Percentiles rank a stretch among this genome's conserved stretches.
These are phyloP conservation scores for Balaenoptera acutorostrata DNA, from an alignment of 2,113 vertebrate species.

Conservation along the genomic window DNA sequence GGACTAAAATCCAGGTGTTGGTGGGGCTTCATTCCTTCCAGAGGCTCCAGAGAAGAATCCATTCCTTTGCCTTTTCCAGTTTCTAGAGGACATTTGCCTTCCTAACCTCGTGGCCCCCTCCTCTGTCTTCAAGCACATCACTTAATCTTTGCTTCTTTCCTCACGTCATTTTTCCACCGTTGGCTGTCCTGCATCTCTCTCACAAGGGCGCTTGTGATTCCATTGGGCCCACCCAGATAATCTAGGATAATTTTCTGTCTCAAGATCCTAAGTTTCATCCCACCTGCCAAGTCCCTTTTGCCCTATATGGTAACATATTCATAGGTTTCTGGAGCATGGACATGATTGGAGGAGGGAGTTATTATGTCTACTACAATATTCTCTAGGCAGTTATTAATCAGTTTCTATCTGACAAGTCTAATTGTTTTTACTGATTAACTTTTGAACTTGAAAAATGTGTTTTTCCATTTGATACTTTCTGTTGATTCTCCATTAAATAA, in stretches of 20 bases:
- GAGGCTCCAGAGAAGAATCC: background rate
- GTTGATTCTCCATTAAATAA: background rate
- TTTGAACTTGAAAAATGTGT: background rate
- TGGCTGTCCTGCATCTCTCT: background rate
- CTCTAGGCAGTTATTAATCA: background rate
- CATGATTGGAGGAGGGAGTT: accelerated
- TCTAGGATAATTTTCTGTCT: accelerated
- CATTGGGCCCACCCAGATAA: background rate
- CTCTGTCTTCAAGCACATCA: background rate
- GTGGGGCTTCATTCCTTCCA: background rate
- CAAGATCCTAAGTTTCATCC: background rate
- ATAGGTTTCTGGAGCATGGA: background rate
- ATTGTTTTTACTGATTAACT: background rate
- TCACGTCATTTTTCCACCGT: background rate
- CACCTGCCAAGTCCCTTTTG: background rate
- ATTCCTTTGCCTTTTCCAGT: too few species aligned
- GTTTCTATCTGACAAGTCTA: background rate
- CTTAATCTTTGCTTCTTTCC: background rate
- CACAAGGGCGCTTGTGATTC: background rate
- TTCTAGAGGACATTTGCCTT: background rate
- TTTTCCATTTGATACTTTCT: background rate
- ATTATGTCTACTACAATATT: accelerated
- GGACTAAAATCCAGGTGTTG: background rate
- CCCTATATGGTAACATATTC: background rate
- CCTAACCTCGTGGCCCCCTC: too few species aligned